phyloP scores from a whole-genome alignment of 2,113 vertebrate species.

The Chaetodon trifascialis region DNA sequence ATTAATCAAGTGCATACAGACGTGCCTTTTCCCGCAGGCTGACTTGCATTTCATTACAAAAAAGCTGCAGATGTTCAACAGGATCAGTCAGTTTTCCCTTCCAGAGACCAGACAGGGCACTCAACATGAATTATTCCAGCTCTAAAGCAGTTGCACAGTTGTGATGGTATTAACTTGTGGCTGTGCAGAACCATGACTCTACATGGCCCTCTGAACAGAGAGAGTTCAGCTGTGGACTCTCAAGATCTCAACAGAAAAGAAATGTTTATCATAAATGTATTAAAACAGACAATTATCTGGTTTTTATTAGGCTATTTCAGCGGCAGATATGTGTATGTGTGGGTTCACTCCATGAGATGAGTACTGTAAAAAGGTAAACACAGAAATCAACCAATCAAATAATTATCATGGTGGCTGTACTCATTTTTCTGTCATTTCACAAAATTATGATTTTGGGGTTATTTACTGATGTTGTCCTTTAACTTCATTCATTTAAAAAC shows the following conservation, averaged over 20 bases:
- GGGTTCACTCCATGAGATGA: background rate
- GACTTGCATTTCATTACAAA: background rate
- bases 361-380: background rate
- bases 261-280: background rate
- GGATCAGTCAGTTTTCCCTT: background rate
- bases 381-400: background rate
- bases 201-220: background rate
- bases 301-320: background rate
- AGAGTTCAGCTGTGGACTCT: background rate
- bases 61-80: background rate
- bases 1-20: background rate
- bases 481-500: background rate
- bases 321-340: background rate
- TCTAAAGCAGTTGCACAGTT: background rate
- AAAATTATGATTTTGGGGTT: background rate
- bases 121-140: background rate
- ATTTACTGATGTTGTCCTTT: background rate
- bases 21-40: background rate
- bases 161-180: background rate
- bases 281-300: background rate
- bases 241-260: background rate
- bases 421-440: background rate
- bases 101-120: background rate
- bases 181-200: background rate
- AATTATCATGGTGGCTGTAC: background rate